Percentiles rank a stretch among this genome's conserved stretches.
These are phyloP conservation scores for Nomada flava DNA, from an alignment of 2,888 invertebrate species.

Conservation along the genomic window DNA sequence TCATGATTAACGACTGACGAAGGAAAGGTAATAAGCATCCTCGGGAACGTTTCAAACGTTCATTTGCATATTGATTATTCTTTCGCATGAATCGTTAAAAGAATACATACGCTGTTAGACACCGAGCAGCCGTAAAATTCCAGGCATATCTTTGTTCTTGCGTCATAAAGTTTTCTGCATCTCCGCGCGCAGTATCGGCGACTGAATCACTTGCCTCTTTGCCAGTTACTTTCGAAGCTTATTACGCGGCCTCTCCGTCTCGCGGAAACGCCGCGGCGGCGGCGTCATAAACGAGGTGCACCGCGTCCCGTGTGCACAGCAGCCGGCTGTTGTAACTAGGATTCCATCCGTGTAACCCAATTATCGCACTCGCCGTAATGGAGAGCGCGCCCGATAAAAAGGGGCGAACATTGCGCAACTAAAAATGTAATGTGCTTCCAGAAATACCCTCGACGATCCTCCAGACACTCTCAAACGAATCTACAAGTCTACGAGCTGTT, in stretches of 20 bases:
- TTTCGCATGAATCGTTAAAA: neutral
- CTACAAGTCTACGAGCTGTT: neutral
- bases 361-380: neutral
- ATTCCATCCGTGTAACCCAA: neutral
- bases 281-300: constrained; percentile 24
- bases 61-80: constrained; percentile 17
- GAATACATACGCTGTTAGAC: constrained; percentile 15
- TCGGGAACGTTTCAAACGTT: neutral
- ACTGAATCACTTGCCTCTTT: constrained; percentile 27
- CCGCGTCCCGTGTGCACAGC: constrained; percentile 11
- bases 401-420: neutral
- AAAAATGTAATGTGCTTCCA: neutral
- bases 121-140: constrained; percentile 31
- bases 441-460: too few relatives aligned
- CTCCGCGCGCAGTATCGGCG: constrained; percentile 23
- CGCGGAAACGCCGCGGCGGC: constrained; percentile 15
- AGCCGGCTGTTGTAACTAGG: neutral
- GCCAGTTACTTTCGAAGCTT: constrained; percentile 25
- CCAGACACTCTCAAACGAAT: too few relatives aligned
- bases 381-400: too few relatives aligned
- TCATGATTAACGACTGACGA: neutral
- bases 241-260: neutral
- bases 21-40: neutral
- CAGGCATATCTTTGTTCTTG: constrained; percentile 33
- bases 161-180: constrained; percentile 42